phyloP scores from a whole-genome alignment of 2,113 vertebrate genomes.

The Carollia perspicillata region DNA sequence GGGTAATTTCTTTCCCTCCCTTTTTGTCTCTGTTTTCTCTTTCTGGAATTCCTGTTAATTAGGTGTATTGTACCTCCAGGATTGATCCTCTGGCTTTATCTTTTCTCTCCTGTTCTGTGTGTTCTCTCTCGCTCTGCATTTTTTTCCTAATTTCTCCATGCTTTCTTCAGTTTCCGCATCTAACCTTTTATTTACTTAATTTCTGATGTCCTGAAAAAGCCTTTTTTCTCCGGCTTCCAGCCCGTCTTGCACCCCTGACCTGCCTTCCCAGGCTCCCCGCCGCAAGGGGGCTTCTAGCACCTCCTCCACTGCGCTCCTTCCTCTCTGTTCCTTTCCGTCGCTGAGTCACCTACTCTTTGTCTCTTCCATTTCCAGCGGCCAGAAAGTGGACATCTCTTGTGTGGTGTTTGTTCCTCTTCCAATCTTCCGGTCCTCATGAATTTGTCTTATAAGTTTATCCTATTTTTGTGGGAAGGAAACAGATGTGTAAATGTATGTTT shows the following conservation, averaged over 20 bases:
- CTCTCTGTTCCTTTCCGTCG: not conserved
- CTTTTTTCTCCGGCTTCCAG: not conserved
- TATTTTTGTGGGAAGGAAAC: not conserved
- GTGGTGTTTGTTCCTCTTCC: not conserved
- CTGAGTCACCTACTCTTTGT: not conserved
- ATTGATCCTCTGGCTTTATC: not conserved
- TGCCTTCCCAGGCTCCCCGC: not conserved
- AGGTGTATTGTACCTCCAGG: not conserved
- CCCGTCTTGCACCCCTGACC: not conserved
- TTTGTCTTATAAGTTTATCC: not conserved
- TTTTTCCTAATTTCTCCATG: not conserved
- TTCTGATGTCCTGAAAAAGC: not conserved
- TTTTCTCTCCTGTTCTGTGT: not conserved
- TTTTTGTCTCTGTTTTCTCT: not conserved
- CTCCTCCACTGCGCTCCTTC: fast-evolving
- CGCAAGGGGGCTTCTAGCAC: not conserved
- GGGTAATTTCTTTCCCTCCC: not conserved
- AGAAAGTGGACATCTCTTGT: not conserved
- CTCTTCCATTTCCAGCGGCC: not conserved
- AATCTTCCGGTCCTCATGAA: not conserved
- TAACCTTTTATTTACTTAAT: not conserved
- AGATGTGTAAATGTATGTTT: not conserved
- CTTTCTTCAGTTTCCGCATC: not conserved
- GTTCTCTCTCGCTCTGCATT: not conserved
- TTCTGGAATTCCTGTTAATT: not conserved